Base-by-base conservation (phyloP, 2,888 invertebrate genomes). In the Tricholauxania praeusta region DNA sequence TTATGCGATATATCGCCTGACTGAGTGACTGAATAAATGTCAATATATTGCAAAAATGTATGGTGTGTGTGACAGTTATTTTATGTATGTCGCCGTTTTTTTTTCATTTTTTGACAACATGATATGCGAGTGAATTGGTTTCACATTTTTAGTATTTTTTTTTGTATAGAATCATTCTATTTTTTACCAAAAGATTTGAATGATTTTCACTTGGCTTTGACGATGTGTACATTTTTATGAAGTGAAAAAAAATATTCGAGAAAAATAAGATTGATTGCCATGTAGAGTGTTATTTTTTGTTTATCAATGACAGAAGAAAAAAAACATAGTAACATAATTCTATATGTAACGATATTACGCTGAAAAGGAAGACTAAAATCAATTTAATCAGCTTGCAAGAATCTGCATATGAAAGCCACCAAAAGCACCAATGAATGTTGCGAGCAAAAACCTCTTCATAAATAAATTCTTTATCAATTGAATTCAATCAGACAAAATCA, bases 151-250 rank as follows among this genome's bases (percentile, higher is more conserved):
- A 79, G 80, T 80, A 81, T 59, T 48, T 51, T 66, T 39, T 39
- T 39, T 39, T 7, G 39, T 10, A 39, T 10, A 32, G 28, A 39
- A 39, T 52, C 17, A 22, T 60, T 32, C 60, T 49, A 39, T 32
- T 39, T 55, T 39, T 39, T 73, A 57, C 14, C 49, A 63, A 55
- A 66, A 60, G 66, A 72, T 69, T 69, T 76, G 81, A 79, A 78
- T 81, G 81, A 81, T 82, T 83, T 81, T 79, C 81, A 83, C 81
- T 82, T 82, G 82, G 83, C 83, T 81, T 81, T 82, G 82, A 83
- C 82, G 83, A 83, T 82, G 82, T 83, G 83, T 82, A 80, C 81
- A 82, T 82, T 82, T 82, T 81, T 79, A 73, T 79, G 76, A 39
- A 39, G n/a, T 80, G 28, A 62, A 63, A 63, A 19, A 39, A 39